These are phyloP conservation scores for Stichodactyla mertensii DNA, from an alignment of 64 coral and sea anemone species.

Conservation along the genomic window DNA sequence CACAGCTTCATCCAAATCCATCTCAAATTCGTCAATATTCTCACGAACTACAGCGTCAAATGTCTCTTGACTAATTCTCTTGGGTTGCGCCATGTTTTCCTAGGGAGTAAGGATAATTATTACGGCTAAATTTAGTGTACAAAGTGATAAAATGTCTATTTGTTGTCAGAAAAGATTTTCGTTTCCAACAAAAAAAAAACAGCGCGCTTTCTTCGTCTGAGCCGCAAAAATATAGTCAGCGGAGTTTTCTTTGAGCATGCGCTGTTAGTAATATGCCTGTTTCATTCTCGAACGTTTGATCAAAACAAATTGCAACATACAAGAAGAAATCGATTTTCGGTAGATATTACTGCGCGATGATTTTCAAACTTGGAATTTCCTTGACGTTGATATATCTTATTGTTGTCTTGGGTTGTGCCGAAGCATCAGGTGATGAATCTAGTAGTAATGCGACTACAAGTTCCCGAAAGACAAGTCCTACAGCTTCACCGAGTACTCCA, in stretches of 20 bases:
- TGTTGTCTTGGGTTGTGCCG: neutral
- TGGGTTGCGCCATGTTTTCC: constrained; percentile 52
- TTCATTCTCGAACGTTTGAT: neutral
- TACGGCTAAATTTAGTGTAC: neutral
- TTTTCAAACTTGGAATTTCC: neutral
- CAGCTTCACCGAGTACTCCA: constrained; percentile 8
- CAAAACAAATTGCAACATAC: neutral
- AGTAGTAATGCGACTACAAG: neutral
- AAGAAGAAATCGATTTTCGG: neutral
- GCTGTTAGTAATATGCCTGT: neutral
- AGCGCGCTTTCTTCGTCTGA: constrained; percentile 1
- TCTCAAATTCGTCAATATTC: constrained; percentile 91
- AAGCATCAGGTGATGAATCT: neutral
- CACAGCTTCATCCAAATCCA: constrained; percentile 69
- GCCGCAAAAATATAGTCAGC: neutral
- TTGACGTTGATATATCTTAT: neutral
- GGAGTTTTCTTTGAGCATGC: neutral
- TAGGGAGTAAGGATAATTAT: neutral
- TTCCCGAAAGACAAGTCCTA: neutral
- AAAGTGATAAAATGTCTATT: neutral
- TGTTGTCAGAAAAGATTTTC: neutral
- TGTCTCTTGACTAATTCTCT: constrained; percentile 76
- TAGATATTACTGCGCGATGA: neutral
- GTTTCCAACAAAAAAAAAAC: neutral
- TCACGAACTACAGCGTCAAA: constrained; percentile 79